A percentile compares a stretch with the other conserved stretches of the same genome.
Conservation (phyloP, 2,888 invertebrate genomes). For the Nomada goodeniana region DNA sequence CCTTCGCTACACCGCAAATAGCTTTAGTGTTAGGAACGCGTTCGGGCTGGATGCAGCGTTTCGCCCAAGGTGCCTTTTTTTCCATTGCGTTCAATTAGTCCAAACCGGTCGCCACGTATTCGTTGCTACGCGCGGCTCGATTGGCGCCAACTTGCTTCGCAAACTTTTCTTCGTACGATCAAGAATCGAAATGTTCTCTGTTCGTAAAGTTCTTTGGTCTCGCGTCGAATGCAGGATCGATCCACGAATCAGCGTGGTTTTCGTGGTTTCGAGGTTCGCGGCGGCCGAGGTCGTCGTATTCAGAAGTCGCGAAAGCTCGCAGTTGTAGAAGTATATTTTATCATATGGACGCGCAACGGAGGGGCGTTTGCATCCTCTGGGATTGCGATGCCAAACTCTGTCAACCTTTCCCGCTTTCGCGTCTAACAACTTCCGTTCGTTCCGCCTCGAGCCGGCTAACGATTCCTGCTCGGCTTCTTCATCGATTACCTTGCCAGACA, state of each 20-base stretch:
- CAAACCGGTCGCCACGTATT: neutral
- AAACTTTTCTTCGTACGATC: no score
- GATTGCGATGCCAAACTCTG: slow-evolving; percentile 17
- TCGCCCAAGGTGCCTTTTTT: slow-evolving; percentile 5
- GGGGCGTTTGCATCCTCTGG: slow-evolving; percentile 16
- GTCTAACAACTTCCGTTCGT: neutral
- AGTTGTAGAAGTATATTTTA: slow-evolving; percentile 68
- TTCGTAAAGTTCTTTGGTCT: neutral
- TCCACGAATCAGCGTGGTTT: neutral
- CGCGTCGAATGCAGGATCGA: slow-evolving; percentile 27
- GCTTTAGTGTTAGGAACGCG: slow-evolving; percentile 7
- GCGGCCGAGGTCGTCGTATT: slow-evolving; percentile 55
- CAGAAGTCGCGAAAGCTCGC: slow-evolving; percentile 68
- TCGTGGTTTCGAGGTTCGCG: neutral
- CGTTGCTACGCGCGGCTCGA: slow-evolving; percentile 1
- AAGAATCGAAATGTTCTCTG: no score
- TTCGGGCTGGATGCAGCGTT: slow-evolving; percentile 15
- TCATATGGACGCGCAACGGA: neutral
- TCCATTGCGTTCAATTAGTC: slow-evolving; percentile 6
- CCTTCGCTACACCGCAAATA: slow-evolving; percentile 22
- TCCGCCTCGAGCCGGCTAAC: slow-evolving; percentile 13
- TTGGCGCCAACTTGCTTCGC: neutral
- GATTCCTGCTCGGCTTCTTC: neutral
- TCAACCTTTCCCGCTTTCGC: slow-evolving; percentile 16
- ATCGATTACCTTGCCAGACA: no score